phyloP scores from a whole-genome alignment of 2,797 vertebrate genomes.

The Eidolon dupreanum region DNA sequence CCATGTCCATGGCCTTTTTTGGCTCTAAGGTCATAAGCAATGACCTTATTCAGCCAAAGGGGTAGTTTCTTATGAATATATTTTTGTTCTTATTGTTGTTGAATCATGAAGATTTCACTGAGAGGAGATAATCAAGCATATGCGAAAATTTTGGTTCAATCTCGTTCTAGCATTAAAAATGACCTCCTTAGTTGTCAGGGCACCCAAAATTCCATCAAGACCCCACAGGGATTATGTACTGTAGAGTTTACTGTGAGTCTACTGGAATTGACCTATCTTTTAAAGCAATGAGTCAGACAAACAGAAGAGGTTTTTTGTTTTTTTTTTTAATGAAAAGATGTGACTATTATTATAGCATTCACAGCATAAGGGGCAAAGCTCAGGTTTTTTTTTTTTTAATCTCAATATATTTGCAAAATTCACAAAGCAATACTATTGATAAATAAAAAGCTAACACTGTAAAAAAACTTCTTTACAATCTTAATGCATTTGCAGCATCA shows the following conservation, averaged over 20 bases:
- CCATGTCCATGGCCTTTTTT: not conserved
- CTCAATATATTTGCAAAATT: constrained; percentile 57
- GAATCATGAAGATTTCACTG: not conserved
- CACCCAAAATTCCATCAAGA: not conserved
- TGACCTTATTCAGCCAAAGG: not conserved
- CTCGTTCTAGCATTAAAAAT: not conserved
- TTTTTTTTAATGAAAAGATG: not conserved
- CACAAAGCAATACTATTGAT: constrained; percentile 14
- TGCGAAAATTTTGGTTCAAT: not conserved
- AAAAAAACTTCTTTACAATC: constrained; percentile 51
- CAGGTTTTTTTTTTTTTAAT: not conserved
- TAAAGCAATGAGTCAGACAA: not conserved
- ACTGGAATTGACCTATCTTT: not conserved
- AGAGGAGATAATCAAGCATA: not conserved
- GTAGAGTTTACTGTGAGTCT: not conserved
- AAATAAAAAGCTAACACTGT: constrained; percentile 40
- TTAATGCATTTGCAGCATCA: not conserved
- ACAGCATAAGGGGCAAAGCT: not conserved
- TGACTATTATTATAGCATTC: not conserved
- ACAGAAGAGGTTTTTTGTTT: not conserved
- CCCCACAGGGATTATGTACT: not conserved
- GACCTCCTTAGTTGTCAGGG: not conserved
- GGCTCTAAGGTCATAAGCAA: not conserved
- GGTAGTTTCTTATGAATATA: not conserved
- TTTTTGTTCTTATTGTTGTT: not conserved